Base-by-base conservation (phyloP, 2,797 vertebrate genomes). In the Chelmon rostratus region DNA sequence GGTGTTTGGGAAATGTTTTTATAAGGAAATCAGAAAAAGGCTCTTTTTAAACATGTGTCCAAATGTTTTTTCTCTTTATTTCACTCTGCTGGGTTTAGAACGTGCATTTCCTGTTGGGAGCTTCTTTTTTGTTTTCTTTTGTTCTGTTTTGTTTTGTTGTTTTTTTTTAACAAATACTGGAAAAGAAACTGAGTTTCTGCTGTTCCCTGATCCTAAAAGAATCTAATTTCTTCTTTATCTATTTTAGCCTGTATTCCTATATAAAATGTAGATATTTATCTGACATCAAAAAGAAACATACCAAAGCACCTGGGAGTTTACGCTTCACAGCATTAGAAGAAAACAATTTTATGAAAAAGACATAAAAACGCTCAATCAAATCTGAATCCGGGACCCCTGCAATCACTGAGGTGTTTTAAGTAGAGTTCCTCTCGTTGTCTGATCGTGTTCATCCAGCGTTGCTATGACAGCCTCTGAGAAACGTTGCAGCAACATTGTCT, bases 221-320 rank as follows among this genome's bases (percentile, higher is more conserved):
- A 88, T 93, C 89, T 85, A 53, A 67, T 81, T n/a, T 83, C 61
- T 79, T 83, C 72, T 89, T 82, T 85, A 88, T 89, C 87, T 90
- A 80, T 87, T 86, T 84, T 86, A 86, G 79, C 76, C 80, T 92
- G 88, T 90, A 80, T 89, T 88, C 82, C 81, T 84, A 80, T 91
- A 90, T 85, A 66, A 91, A 88, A 89, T 93, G 90, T 93, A 94
- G 88, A 94, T 93, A 92, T 90, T 90, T 95, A 94, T 93, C 93
- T 88, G 95, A 93, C 94, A 91, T 94, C 89, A 88, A 92, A 94
- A 89, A 83, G 76, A 91, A 92, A 91, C 89, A 92, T 94, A 96
- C 95, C 96, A 96, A 96, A 96, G 96, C 93, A 93, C 93, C 93
- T 91, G 87, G 89, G 88, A 91, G 89, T 93, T 94, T 93, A 92